Conservation (phyloP, 2,797 vertebrate genomes). For the Pseudocheirus occidentalis region DNA sequence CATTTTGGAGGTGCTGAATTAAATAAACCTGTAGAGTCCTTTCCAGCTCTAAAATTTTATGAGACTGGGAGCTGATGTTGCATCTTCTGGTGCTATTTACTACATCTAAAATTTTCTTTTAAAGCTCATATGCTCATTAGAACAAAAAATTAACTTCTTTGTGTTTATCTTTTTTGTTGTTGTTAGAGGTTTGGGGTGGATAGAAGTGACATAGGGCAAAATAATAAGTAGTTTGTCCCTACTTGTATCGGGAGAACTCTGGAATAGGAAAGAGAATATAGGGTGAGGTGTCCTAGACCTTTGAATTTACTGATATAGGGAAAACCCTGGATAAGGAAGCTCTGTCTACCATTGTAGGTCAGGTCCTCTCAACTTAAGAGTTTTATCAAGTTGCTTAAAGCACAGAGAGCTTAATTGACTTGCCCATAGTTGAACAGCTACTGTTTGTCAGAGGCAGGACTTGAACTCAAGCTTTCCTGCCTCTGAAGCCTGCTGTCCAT, state of each 20-base stretch:
- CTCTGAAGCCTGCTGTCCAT: background rate
- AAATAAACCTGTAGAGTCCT: background rate
- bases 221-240: background rate
- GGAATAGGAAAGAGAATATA: background rate
- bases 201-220: background rate
- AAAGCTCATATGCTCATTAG: background rate
- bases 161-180: background rate
- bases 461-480: background rate
- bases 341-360: background rate
- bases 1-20: background rate
- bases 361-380: background rate
- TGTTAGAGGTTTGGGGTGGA: background rate
- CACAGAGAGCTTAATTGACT: background rate
- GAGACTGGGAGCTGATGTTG: background rate
- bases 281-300: background rate
- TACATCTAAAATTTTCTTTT: background rate
- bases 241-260: background rate
- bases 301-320: background rate
- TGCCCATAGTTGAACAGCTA: background rate
- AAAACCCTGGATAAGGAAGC: background rate
- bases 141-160: background rate
- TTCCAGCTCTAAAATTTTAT: background rate
- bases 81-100: background rate
- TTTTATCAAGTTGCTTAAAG: background rate
- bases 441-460: background rate